Percentiles rank a stretch among this genome's conserved stretches.
These are phyloP conservation scores for Eremophila alpestris DNA, from an alignment of 2,797 vertebrate genomes.

Conservation along the genomic window DNA sequence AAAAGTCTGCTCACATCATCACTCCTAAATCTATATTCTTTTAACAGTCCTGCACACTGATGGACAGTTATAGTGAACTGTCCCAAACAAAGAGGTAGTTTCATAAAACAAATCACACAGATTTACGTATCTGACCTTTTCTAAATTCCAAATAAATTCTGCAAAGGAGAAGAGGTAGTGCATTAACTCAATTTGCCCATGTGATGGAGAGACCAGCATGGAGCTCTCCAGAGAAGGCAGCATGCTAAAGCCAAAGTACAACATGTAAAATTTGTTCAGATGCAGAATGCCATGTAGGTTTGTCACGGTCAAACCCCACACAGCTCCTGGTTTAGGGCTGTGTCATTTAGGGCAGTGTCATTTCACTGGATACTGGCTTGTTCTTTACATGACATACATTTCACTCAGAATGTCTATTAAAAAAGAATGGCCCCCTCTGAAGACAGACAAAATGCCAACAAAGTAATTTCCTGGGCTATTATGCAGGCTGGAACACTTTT, in stretches of 20 bases:
- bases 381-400: not conserved
- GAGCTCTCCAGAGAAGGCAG: not conserved
- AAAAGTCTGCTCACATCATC: not conserved
- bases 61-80: not conserved
- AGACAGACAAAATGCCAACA: not conserved
- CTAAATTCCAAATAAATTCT: slow-evolving; percentile 8
- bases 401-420: not conserved
- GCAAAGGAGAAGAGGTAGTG: not conserved
- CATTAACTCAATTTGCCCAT: not conserved
- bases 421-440: not conserved
- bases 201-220: not conserved
- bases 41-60: not conserved
- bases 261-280: not conserved
- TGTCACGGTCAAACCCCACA: not conserved
- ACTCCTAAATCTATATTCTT: not conserved
- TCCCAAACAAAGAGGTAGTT: not conserved
- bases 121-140: slow-evolving; percentile 18
- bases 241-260: not conserved
- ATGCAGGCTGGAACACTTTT: not conserved
- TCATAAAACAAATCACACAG: not conserved
- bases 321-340: not conserved
- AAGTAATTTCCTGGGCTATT: not conserved
- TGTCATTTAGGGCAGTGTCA: not conserved
- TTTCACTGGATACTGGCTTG: not conserved
- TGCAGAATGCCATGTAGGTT: not conserved